These are phyloP conservation scores for Odontomachus brunneus DNA, from an alignment of 1,140 invertebrate genomes.

Conservation along the genomic window DNA sequence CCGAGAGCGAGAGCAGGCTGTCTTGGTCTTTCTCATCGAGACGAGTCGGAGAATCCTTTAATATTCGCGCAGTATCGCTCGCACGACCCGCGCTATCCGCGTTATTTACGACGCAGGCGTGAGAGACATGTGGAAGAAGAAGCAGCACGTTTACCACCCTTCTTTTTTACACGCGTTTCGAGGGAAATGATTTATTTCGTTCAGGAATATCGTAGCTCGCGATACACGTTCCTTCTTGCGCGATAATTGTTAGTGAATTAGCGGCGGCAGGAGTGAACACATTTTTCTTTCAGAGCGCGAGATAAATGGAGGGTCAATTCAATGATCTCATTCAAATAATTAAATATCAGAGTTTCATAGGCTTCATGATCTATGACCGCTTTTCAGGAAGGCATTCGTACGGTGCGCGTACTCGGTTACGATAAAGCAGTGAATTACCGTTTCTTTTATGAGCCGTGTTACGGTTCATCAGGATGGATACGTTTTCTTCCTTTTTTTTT, in stretches of 20 bases:
- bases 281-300: too few relatives aligned
- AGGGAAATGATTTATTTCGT: constrained; percentile 41
- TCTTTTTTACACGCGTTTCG: background rate
- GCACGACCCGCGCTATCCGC: constrained; percentile 32
- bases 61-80: constrained; percentile 44
- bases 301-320: too few relatives aligned
- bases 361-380: too few relatives aligned
- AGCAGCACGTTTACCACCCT: background rate
- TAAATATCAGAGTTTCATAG: too few relatives aligned
- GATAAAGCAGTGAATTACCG: constrained; percentile 27
- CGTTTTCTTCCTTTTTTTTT: too few relatives aligned
- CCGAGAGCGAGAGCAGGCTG: background rate
- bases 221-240: background rate
- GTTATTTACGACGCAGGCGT: constrained; percentile 46
- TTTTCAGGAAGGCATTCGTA: too few relatives aligned
- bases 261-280: background rate
- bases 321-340: too few relatives aligned
- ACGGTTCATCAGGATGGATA: constrained; percentile 22
- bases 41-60: constrained; percentile 50
- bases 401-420: too few relatives aligned
- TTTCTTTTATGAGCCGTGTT: constrained; percentile 21
- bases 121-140: constrained; percentile 20
- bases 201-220: constrained; percentile 12
- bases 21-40: constrained; percentile 23
- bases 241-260: background rate